A percentile compares a stretch with the other conserved stretches of the same genome.
Evolutionary conservation across 2,888 invertebrate genomes (phyloP).

Genomic region (Esperia sulphurella): DNA sequence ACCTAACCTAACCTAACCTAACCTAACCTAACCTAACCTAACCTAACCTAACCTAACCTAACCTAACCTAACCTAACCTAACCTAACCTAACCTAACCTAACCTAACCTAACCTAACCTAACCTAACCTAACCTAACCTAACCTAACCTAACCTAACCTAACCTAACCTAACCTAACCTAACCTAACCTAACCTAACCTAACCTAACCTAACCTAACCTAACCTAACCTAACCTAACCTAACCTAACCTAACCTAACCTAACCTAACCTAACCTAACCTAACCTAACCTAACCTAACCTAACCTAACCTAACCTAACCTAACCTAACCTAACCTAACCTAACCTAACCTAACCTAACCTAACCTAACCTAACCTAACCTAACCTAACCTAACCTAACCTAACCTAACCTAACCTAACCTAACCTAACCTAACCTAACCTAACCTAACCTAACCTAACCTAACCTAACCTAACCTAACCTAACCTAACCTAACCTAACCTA

Average conservation of each 20-base stretch:
- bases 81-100: conserved; percentile 13
- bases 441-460: conserved; percentile 9
- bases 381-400: conserved; percentile 12
- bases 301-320: conserved; percentile 13
- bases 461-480: conserved; percentile 12
- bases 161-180: conserved; percentile 14
- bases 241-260: conserved; percentile 14
- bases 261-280: conserved; percentile 10
- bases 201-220: conserved; percentile 12
- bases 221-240: conserved; percentile 9
- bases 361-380: conserved; percentile 11
- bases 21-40: conserved; percentile 17
- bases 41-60: conserved; percentile 17
- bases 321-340: conserved; percentile 13
- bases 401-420: conserved; percentile 6
- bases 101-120: conserved; percentile 12
- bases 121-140: conserved; percentile 15
- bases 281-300: conserved; percentile 14
- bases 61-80: conserved; percentile 14
- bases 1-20: conserved; percentile 14
- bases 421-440: conserved; percentile 12
- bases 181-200: conserved; percentile 11
- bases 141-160: conserved; percentile 17
- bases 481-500: conserved; percentile 13
- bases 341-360: conserved; percentile 9